Conservation (phyloP, 2,888 invertebrate genomes). For the Matsumyia berberina region DNA sequence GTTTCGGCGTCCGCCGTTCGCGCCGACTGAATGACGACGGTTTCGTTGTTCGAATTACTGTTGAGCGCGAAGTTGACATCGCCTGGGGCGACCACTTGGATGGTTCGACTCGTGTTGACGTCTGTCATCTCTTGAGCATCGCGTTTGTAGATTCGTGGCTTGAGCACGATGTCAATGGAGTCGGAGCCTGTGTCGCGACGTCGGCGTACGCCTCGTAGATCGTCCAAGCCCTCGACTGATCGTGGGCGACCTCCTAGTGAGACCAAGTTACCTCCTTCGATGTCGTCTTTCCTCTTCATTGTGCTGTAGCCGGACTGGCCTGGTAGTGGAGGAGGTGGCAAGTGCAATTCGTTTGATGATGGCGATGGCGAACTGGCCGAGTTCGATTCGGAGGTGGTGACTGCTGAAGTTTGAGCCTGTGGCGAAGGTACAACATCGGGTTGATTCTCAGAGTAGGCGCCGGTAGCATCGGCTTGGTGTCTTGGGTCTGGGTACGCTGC, state of each 20-base stretch:
- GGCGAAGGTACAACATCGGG: conserved; percentile 92
- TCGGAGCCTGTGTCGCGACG: conserved; percentile 85
- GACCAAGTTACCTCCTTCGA: conserved; percentile 87
- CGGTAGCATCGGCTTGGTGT: conserved; percentile 93
- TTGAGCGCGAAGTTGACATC: conserved; percentile 96
- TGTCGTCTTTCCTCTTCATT: conserved; percentile 92
- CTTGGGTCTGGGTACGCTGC: conserved; percentile 94
- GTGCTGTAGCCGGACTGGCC: conserved; percentile 93
- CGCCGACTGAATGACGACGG: conserved; percentile 93
- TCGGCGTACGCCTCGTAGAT: conserved; percentile 90
- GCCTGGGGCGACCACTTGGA: conserved; percentile 96
- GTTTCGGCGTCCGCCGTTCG: conserved; percentile 92
- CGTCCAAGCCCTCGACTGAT: conserved; percentile 93
- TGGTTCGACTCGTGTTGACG: conserved; percentile 94
- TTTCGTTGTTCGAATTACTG: conserved; percentile 89
- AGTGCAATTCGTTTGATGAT: conserved; percentile 88
- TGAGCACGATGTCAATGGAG: conserved; percentile 87
- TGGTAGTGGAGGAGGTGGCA: conserved; percentile 94
- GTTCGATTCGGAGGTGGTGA: conserved; percentile 87
- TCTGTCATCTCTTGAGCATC: conserved; percentile 96
- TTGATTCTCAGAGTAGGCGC: conserved; percentile 93
- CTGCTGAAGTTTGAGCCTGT: conserved; percentile 90
- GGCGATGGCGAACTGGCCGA: conserved; percentile 85
- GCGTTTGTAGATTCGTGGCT: conserved; percentile 91
- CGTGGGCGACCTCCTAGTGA: conserved; percentile 94